Evolutionary conservation across 2,888 invertebrate species (phyloP).

Genomic region (Teleogryllus oceanicus): DNA sequence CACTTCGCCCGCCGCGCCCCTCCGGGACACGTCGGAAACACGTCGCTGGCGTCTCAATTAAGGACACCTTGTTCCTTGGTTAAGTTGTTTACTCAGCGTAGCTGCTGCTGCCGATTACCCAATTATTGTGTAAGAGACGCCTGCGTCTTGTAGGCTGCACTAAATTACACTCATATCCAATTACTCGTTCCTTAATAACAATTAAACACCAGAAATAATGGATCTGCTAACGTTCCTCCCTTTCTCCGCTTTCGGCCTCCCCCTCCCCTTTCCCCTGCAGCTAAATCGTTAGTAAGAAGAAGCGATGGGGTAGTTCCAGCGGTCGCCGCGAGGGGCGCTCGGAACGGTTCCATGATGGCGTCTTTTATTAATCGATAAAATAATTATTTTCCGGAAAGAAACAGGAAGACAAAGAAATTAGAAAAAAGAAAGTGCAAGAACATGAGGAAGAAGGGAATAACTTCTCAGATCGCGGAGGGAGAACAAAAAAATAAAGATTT

Average conservation of each 20-base stretch:
- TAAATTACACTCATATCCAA: not conserved
- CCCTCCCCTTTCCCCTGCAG: not conserved
- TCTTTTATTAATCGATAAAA: slow-evolving; percentile 18
- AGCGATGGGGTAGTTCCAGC: slow-evolving; percentile 11
- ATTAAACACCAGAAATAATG: not conserved
- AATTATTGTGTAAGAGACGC: not conserved
- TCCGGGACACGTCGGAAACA: not conserved
- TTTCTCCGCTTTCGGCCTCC: not conserved
- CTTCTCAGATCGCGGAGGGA: not conserved
- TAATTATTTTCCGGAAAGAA: slow-evolving; percentile 3
- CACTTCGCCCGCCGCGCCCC: not conserved
- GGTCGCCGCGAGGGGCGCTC: not conserved
- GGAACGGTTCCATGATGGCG: not conserved
- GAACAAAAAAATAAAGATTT: slow-evolving; percentile 12
- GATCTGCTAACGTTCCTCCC: not conserved
- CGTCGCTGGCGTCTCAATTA: not conserved
- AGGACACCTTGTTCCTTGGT: not conserved
- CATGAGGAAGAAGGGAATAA: slow-evolving; percentile 3
- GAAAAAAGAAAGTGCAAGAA: slow-evolving; percentile 3
- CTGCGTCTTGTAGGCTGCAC: not conserved
- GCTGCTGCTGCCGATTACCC: not conserved
- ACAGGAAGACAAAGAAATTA: not conserved
- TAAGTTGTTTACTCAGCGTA: not conserved
- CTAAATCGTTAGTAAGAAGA: not conserved
- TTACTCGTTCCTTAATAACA: not conserved